Base-by-base conservation (phyloP, 2,113 vertebrate species). In the Ciconia boyciana region DNA sequence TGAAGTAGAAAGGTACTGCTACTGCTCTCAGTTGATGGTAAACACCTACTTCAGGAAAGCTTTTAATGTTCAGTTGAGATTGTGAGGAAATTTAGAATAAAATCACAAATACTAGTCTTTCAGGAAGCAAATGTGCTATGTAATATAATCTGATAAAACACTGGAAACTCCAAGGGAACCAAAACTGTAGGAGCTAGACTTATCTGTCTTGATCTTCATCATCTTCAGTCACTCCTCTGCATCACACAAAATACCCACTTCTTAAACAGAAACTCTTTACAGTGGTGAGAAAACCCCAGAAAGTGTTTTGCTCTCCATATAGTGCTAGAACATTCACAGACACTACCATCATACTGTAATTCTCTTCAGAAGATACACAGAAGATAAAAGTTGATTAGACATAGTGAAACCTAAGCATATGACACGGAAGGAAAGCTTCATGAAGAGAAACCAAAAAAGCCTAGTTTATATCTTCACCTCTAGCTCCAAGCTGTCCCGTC, bases 181-280 rank as follows among this genome's bases (percentile, higher is more conserved):
- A 43, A n/a, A 77, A 61, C 43, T 39, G 18, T 16, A 61, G n/a
- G 43, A 65, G n/a, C n/a, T 0, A 29, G 9, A 17, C 1, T 0
- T 2, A 3, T 14, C 8, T 8, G 9, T 39, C 39, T 39, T 39
- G 39, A 0, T 71, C 18, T 57, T 25, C 48, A n/a, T 48, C 31
- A 54, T 24, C 39, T 80, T 83, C 26, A 61, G 8, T 58, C 85
- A 51, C 7, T 88, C 19, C 13, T 46, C n/a, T 78, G 26, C 32
- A 46, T 74, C 57, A 52, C 26, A 82, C 3, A 29, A 22, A 85
- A 57, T 20, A 60, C 16, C 32, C 48, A 2, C 25, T 90, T 55
- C 36, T 68, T 15, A 34, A 52, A 70, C 8, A 68, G 41, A 36
- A 54, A 64, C n/a, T 49, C 44, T 39, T 52, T 10, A 20, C 12